Evolutionary conservation across 2,888 invertebrate species (phyloP).

Genomic region (Lamellibrachia satsuma): DNA sequence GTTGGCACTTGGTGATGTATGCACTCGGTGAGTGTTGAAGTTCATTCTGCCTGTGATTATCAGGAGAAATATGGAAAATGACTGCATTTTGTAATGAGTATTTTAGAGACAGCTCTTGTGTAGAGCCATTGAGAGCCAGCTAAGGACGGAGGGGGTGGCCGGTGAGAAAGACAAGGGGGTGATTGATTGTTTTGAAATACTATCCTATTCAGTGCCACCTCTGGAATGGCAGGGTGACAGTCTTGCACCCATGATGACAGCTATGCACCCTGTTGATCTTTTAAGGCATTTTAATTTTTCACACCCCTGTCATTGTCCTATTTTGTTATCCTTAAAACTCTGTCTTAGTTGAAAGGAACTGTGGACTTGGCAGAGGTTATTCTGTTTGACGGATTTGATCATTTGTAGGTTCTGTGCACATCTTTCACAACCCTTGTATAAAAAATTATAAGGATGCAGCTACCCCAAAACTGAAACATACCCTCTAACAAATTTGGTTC

Average conservation of each 20-base stretch:
- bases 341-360: neutral
- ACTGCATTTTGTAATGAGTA: too few species aligned
- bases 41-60: too few species aligned
- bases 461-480: neutral
- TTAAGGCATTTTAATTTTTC: neutral
- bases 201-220: neutral
- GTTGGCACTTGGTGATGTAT: too few species aligned
- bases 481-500: neutral
- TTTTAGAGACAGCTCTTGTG: neutral
- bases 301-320: neutral
- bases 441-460: too few species aligned
- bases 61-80: too few species aligned
- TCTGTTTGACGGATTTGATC: neutral
- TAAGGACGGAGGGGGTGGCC: neutral
- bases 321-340: neutral
- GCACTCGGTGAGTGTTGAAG: too few species aligned
- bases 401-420: neutral
- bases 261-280: neutral
- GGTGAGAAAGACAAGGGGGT: constrained; percentile 13
- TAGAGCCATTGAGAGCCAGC: neutral
- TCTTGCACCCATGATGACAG: neutral
- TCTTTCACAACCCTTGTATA: neutral
- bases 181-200: constrained; percentile 5
- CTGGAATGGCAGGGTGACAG: neutral
- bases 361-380: neutral